Percentiles rank a stretch among this genome's conserved stretches.
Evolutionary conservation across 2,797 vertebrate species (phyloP).

Genomic region (Lophotriccus pileatus): DNA sequence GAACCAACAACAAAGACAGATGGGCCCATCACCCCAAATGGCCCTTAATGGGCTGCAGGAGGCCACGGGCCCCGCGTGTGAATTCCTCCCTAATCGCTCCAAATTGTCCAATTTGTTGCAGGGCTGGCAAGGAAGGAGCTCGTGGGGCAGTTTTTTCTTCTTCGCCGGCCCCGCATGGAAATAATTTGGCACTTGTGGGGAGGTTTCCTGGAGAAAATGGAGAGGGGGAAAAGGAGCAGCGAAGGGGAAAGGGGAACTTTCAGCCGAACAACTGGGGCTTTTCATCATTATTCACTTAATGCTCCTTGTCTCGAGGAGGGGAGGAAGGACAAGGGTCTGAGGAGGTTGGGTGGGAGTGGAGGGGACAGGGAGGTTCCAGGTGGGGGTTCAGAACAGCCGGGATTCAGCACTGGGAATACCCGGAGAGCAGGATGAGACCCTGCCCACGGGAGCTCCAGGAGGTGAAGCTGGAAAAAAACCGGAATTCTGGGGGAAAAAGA

Average conservation of each 20-base stretch:
- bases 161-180: constrained; percentile 59
- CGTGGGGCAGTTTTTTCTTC: background rate
- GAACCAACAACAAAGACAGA: constrained; percentile 91
- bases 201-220: constrained; percentile 10
- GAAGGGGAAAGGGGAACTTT: background rate
- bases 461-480: background rate
- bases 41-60: constrained; percentile 89
- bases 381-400: background rate
- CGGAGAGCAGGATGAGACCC: background rate
- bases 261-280: background rate
- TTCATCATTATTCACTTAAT: background rate
- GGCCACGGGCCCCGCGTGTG: constrained; percentile 79
- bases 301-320: background rate
- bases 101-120: constrained; percentile 90
- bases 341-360: background rate
- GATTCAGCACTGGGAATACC: background rate
- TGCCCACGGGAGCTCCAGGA: background rate
- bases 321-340: background rate
- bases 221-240: background rate
- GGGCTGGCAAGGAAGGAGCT: constrained; percentile 72
- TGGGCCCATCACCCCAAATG: constrained; percentile 94
- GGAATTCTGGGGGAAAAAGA: background rate
- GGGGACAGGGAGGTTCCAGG: background rate
- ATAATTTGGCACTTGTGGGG: constrained; percentile 63
- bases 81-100: constrained; percentile 86